phyloP scores from a whole-genome alignment of 2,113 vertebrate genomes.

The Platanista minor region DNA sequence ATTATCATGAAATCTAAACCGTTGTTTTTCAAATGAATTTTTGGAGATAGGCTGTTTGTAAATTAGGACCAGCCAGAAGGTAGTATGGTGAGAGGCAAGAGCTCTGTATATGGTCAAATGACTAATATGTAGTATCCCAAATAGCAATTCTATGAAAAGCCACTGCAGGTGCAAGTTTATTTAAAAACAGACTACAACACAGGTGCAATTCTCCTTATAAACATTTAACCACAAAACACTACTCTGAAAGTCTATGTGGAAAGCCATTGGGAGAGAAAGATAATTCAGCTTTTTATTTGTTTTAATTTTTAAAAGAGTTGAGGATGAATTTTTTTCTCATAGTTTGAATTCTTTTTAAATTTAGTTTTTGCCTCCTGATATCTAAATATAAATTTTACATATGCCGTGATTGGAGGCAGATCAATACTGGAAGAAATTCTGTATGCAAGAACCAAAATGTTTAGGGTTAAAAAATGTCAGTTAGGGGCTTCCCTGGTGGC shows the following conservation, averaged over 20 bases:
- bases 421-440: conserved; percentile 10
- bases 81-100: neutral
- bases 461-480: neutral
- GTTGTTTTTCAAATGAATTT: conserved; percentile 13
- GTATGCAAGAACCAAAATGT: neutral
- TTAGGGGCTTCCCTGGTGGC: no score
- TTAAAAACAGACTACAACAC: conserved; percentile 73
- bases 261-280: neutral
- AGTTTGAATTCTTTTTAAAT: conserved; percentile 11
- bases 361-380: conserved; percentile 29
- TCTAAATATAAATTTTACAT: conserved; percentile 18
- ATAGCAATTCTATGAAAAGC: conserved; percentile 33
- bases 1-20: neutral
- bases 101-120: neutral
- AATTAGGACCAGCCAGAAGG: neutral
- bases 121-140: neutral
- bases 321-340: neutral
- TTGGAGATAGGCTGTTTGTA: conserved; percentile 18
- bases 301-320: conserved; percentile 41
- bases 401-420: neutral
- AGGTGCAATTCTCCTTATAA: conserved; percentile 75
- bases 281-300: neutral
- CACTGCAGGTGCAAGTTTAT: conserved; percentile 72
- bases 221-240: conserved; percentile 45
- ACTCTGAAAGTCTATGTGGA: conserved; percentile 24